phyloP scores from a whole-genome alignment of 2,113 vertebrate genomes.

The Xiphias gladius region DNA sequence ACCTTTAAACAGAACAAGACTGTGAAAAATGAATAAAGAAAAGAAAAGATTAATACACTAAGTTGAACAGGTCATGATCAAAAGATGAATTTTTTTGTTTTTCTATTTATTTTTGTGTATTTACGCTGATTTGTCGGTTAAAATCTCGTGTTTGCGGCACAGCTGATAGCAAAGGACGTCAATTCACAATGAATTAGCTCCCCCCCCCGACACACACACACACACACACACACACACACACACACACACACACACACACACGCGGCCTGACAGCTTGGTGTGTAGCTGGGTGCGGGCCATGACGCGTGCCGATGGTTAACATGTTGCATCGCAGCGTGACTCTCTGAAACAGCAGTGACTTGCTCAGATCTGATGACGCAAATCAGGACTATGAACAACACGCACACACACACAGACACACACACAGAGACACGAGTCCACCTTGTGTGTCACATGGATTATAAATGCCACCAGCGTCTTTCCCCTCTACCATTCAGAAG shows the following conservation, averaged over 20 bases:
- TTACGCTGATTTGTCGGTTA: neutral
- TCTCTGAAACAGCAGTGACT: constrained; percentile 47
- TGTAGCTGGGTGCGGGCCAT: constrained; percentile 28
- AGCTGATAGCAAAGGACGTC: neutral
- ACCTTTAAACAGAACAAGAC: too few relatives aligned
- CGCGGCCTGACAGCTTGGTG: neutral
- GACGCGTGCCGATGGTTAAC: constrained; percentile 49
- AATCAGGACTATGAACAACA: constrained; percentile 59
- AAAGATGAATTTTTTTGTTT: too few relatives aligned
- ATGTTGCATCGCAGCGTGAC: constrained; percentile 70
- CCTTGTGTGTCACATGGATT: constrained; percentile 50
- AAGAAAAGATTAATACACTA: too few relatives aligned
- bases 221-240: too few relatives aligned
- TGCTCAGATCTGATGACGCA: constrained; percentile 60
- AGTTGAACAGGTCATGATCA: too few relatives aligned
- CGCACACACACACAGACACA: constrained; percentile 32
- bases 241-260: constrained; percentile 24
- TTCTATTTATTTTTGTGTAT: neutral
- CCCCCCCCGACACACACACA: neutral
- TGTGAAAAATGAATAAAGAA: too few relatives aligned
- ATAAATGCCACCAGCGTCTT: constrained; percentile 37
- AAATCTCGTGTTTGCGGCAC: constrained; percentile 3
- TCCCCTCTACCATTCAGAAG: neutral
- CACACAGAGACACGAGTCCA: constrained; percentile 39
- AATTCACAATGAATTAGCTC: neutral